Conservation (phyloP, 1,140 invertebrate genomes). For the Maniola jurtina region DNA sequence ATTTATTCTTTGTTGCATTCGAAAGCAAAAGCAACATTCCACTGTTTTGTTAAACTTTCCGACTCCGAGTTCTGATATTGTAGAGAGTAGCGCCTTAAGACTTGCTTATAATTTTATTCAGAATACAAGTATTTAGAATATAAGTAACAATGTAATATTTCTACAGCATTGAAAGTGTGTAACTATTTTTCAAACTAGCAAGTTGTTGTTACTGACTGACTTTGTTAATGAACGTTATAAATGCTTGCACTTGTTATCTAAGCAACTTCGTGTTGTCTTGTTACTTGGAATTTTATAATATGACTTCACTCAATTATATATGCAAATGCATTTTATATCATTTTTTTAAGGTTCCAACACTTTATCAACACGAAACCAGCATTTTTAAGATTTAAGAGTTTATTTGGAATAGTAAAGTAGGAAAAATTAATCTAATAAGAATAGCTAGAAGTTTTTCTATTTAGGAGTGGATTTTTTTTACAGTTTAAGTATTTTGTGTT, state of each 20-base stretch:
- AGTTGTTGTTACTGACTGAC: not conserved
- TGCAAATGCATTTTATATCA: not conserved
- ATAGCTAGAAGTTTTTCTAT: no score
- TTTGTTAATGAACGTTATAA: no score
- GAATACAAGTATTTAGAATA: not conserved
- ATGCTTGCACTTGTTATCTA: not conserved
- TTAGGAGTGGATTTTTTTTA: no score
- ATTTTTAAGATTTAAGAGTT: no score
- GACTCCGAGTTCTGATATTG: conserved; percentile 6
- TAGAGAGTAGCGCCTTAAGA: not conserved
- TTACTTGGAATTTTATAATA: not conserved
- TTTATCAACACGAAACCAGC: no score
- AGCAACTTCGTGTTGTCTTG: not conserved
- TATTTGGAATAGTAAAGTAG: no score
- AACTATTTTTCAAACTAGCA: not conserved
- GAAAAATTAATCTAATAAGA: no score
- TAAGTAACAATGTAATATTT: not conserved
- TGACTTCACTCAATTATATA: not conserved
- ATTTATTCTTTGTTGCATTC: conserved; percentile 30
- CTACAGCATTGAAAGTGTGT: not conserved
- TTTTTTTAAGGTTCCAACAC: no score
- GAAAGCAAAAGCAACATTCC: conserved; percentile 23
- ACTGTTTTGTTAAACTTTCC: conserved; percentile 22
- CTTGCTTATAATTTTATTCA: conserved; percentile 1
- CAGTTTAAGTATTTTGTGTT: no score